Evolutionary conservation across 2,797 vertebrate species (phyloP).

Genomic region (Melanotaenia parkinsoni): DNA sequence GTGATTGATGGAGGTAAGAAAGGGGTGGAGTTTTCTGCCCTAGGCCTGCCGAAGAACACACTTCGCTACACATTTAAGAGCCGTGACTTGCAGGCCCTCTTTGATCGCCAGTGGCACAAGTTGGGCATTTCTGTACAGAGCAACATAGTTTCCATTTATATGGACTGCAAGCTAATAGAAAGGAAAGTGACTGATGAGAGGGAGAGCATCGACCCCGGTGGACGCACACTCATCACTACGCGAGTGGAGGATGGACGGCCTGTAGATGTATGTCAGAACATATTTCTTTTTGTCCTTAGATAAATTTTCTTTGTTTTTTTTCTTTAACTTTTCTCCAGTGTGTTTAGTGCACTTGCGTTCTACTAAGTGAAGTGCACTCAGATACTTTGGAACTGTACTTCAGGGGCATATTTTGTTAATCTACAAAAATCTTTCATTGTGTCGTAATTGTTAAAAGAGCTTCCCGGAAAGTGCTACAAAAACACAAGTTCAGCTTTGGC

Average conservation of each 20-base stretch:
- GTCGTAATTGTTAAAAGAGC: slow-evolving; percentile 3
- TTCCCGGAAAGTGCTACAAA: slow-evolving; percentile 23
- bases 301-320: background rate
- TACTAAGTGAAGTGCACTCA: background rate
- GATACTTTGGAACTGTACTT: slow-evolving; percentile 7
- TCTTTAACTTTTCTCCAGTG: background rate
- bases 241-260: slow-evolving; percentile 90
- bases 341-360: background rate
- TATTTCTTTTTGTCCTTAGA: slow-evolving; percentile 12
- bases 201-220: slow-evolving; percentile 82
- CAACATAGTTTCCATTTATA: slow-evolving; percentile 87
- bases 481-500: slow-evolving; percentile 33
- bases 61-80: slow-evolving; percentile 91
- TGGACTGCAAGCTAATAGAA: slow-evolving; percentile 94
- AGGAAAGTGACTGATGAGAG: slow-evolving; percentile 85
- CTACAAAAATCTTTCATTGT: slow-evolving; percentile 42
- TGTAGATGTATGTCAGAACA: slow-evolving; percentile 88
- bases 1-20: slow-evolving; percentile 91
- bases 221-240: slow-evolving; percentile 89
- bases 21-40: slow-evolving; percentile 89
- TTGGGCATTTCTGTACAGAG: slow-evolving; percentile 89
- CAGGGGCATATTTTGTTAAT: slow-evolving; percentile 32
- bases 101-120: slow-evolving; percentile 98
- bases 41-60: slow-evolving; percentile 81
- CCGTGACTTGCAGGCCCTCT: slow-evolving; percentile 91